Evolutionary conservation across 1,140 invertebrate species (phyloP), one percentile per base, ranked within the genome.

Genomic region (Achatina immaculata): DNA sequence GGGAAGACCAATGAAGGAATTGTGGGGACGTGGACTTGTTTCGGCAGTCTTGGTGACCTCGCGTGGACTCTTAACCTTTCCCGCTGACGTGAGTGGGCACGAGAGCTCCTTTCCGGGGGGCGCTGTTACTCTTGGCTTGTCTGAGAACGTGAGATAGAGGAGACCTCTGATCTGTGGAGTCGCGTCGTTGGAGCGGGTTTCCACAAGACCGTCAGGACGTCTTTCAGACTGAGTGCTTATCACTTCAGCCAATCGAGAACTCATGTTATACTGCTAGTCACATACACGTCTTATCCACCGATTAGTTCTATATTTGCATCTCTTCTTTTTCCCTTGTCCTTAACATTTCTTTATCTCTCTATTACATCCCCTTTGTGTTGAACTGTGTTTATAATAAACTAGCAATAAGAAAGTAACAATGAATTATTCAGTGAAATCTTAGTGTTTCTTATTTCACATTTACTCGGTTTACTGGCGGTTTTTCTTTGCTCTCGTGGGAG

Each of bases 91-190:
- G 58, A 62, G 58, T 62, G 58, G 58, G 6, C n/a, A 21, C 28
- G 58, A 62, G 58, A 62, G 58, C 58, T 62, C 58, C 58, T 62
- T 62, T 62, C 58, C 58, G 58, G 58, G 58, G 58, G 58, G 58
- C 58, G 16, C 9, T 34, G 16, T 62, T 31, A 0, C 21, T 0
- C 58, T 9, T 4, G n/a, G n/a, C 31, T 28, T 6, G 58, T 62
- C 58, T 62, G 58, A 31, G 58, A 31, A 62, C n/a, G 58, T 62
- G 58, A 62, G 58, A 62, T 62, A 62, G 58, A 62, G 31, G 58
- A 62, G 58, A 62, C 58, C 58, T 31, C 58, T 62, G 58, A 31
- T 62, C 58, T 16, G n/a, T 34, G n/a, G n/a, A 62, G 58, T 28
- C 58, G n/a, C n/a, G 31, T 62, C 16, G 58, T 7, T 19, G 16